Percentiles rank a stretch among this genome's conserved stretches.
These are phyloP conservation scores for Heliconius sara DNA, from an alignment of 2,888 invertebrate species.

Conservation along the genomic window DNA sequence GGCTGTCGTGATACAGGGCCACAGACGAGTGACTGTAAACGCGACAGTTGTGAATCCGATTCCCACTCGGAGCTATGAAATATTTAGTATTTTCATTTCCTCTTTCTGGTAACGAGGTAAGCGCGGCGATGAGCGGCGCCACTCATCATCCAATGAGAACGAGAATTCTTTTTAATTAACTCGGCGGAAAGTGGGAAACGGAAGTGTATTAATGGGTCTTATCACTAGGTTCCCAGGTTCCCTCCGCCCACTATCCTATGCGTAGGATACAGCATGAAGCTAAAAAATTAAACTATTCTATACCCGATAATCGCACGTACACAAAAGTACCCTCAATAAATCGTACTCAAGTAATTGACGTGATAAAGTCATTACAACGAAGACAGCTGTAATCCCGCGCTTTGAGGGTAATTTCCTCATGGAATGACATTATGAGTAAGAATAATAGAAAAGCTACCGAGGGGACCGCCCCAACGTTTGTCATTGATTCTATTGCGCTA, in stretches of 20 bases:
- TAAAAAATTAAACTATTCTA: neutral
- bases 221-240: neutral
- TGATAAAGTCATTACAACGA: slow-evolving; percentile 43
- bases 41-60: too few species aligned
- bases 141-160: too few species aligned
- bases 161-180: too few species aligned
- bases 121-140: too few species aligned
- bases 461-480: slow-evolving; percentile 62
- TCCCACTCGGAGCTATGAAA: too few species aligned
- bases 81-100: too few species aligned
- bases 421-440: slow-evolving; percentile 67
- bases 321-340: slow-evolving; percentile 25
- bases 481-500: slow-evolving; percentile 65
- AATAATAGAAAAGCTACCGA: slow-evolving; percentile 69
- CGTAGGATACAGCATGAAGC: neutral
- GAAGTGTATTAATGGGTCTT: neutral
- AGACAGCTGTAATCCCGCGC: slow-evolving; percentile 58
- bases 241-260: too few species aligned
- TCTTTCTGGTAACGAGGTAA: too few species aligned
- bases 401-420: slow-evolving; percentile 61
- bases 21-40: too few species aligned
- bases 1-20: too few species aligned
- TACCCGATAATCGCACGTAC: neutral
- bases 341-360: slow-evolving; percentile 32
- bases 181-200: too few species aligned